Conservation (phyloP, 2,888 invertebrate genomes). For the Philhelius pedissequus region DNA sequence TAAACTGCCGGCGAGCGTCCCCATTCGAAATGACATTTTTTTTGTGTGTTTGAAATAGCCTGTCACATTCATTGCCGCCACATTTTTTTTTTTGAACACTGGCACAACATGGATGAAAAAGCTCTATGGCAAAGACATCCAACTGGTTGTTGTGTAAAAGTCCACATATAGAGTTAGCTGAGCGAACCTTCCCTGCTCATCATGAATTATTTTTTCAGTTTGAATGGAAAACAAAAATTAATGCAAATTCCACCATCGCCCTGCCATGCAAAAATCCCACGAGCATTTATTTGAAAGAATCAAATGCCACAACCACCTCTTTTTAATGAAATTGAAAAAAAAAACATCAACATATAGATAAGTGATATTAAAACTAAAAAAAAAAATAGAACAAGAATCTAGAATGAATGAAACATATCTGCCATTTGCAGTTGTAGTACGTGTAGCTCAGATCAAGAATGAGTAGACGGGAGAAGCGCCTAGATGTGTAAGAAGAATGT, state of each 20-base stretch:
- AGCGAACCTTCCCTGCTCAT: constrained; percentile 9
- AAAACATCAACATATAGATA: constrained; percentile 1
- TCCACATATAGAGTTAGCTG: neutral
- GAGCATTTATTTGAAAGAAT: constrained; percentile 21
- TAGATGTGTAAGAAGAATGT: too few species aligned
- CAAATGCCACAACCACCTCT: constrained; percentile 40
- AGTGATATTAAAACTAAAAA: constrained; percentile 25
- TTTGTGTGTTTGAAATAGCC: constrained; percentile 48
- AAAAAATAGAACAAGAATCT: constrained; percentile 4
- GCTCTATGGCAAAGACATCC: constrained; percentile 27
- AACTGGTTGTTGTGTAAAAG: neutral
- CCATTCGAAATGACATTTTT: constrained; percentile 44
- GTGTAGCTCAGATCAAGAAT: constrained; percentile 8
- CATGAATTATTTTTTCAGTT: constrained; percentile 28
- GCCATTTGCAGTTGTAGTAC: constrained; percentile 5
- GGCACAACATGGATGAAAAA: constrained; percentile 35
- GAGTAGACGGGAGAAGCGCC: neutral
- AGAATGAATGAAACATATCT: constrained; percentile 41
- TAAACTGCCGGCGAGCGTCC: neutral
- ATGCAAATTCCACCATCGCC: constrained; percentile 17
- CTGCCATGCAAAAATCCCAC: neutral
- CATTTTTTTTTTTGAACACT: constrained; percentile 31
- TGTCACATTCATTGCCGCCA: constrained; percentile 36
- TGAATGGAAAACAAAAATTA: constrained; percentile 24
- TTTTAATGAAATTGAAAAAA: constrained; percentile 50